Evolutionary conservation across 2,888 invertebrate genomes (phyloP), one percentile per base, ranked within the genome.

Genomic region (Colletes collaris): DNA sequence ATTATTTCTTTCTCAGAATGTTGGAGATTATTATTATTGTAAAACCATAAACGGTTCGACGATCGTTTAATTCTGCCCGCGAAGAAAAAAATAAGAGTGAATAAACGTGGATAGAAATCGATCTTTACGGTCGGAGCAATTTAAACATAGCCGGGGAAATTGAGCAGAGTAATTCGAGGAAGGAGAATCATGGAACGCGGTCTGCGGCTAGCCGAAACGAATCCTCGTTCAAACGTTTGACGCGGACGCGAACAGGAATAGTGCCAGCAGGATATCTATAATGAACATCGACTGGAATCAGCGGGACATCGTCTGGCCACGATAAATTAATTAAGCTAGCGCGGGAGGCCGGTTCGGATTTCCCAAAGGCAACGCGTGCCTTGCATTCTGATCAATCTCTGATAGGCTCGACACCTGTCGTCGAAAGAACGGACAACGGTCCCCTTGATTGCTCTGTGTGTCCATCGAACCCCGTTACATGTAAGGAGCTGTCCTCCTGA

Each of bases 251-350:
- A 66, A 52, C 67, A 46, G 63, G 37, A 68, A 68, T 70, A 58
- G 52, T 16, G 55, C 65, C 63, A 35, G 40, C 49, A 35, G 52
- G 65, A 78, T 84, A 82, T 83, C 83, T 71, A 76, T 82, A 84
- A 84, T 79, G 77, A 84, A 81, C 77, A 75, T 81, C 71, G 78
- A 79, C 63, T 77, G n/a, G 75, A 82, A 83, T 82, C 76, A 83
- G 67, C 77, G 64, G 62, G 71, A 78, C 81, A 78, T 74, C 72
- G 76, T 74, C 56, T 62, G 68, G 71, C 59, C 62, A 63, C 62
- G 75, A 81, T 85, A 84, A 82, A 87, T 86, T 81, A 83, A 87
- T 87, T 82, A 78, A 86, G 72, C 67, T 65, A 6, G 52, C 67
- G 19, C 55, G 6, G 53, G 55, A 19, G 35, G 56, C 35, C 27